These are phyloP conservation scores for Beroe ovata DNA, from an alignment of 37 sponge, comb jelly and placozoan genomes.

Conservation along the genomic window DNA sequence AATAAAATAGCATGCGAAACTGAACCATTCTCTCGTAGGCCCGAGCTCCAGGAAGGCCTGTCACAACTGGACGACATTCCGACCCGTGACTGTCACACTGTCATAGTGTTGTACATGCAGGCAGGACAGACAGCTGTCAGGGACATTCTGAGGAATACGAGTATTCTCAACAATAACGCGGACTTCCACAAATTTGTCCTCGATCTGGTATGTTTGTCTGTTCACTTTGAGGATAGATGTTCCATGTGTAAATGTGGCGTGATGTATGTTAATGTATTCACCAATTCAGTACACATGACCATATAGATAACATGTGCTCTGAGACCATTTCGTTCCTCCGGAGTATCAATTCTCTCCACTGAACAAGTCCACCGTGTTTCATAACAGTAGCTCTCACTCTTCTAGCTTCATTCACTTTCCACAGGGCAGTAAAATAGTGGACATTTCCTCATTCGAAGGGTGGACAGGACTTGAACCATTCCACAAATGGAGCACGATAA, in stretches of 20 bases:
- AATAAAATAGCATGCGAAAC: too few relatives aligned
- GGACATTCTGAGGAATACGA: constrained; percentile 48
- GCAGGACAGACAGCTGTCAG: constrained; percentile 10
- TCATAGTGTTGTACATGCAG: constrained; percentile 11
- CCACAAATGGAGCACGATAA: neutral
- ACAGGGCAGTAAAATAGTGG: neutral
- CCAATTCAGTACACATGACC: too few relatives aligned
- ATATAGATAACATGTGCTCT: too few relatives aligned
- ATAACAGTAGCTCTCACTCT: too few relatives aligned
- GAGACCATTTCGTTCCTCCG: too few relatives aligned
- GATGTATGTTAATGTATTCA: too few relatives aligned
- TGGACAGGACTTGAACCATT: constrained; percentile 55
- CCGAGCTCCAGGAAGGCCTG: constrained; percentile 1
- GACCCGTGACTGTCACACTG: constrained; percentile 57
- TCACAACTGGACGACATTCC: constrained; percentile 13
- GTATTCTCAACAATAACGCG: neutral
- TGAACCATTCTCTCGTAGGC: too few relatives aligned
- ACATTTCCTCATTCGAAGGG: neutral
- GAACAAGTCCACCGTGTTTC: too few relatives aligned
- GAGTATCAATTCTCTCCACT: too few relatives aligned
- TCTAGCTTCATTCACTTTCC: too few relatives aligned
- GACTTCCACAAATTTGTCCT: constrained; percentile 28
- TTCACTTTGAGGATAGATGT: too few relatives aligned
- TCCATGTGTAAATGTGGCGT: too few relatives aligned
- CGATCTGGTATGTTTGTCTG: neutral